Base-by-base conservation (phyloP, 2,113 vertebrate genomes). In the Herpetotheres cachinnans region DNA sequence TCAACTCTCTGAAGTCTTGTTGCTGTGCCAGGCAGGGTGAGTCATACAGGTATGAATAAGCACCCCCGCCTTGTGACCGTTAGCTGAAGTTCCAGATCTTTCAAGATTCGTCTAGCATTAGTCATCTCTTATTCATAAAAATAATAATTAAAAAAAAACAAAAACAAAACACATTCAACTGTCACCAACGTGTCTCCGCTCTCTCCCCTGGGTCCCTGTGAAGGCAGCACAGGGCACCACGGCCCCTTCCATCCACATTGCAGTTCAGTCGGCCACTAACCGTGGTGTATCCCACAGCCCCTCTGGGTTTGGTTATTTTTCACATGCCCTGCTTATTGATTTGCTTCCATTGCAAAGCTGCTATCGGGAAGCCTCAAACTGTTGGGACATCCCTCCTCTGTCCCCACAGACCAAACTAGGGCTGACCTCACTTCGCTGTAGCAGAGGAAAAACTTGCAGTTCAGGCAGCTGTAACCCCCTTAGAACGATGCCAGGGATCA, bases 171-270 rank as follows among this genome's bases (percentile, higher is more conserved):
- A 13, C 2, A 47, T 27, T 5, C 26, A 5, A 3, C 8, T 6
- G 1, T 13, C 66, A 38, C 15, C 5, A 0, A 1, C 2, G 0
- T 1, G 0, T 10, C 73, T 29, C 44, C 72, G 58, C 38, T 20
- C 34, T 47, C 38, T 21, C 40, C 19, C 6, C 24, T 2, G 24
- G 25, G 32, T 25, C 9, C 44, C 32, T 6, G 67, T 2, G 25
- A 22, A 20, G 42, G 36, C 46, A 29, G 46, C 4, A 3, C 44
- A 10, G 30, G 36, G 50, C 6, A 7, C 38, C 3, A 14, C 40
- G n/a, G 46, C 34, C 8, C 63, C 55, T 40, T 25, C 44, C 49
- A 16, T 17, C 58, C 5, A 2, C 44, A 14, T 25, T 38, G 16
- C 4, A 3, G 14, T 4, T 30, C 24, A 47, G 38, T 4, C 12